Conservation (phyloP, 2,888 invertebrate genomes). For the Agonum fuliginosum region DNA sequence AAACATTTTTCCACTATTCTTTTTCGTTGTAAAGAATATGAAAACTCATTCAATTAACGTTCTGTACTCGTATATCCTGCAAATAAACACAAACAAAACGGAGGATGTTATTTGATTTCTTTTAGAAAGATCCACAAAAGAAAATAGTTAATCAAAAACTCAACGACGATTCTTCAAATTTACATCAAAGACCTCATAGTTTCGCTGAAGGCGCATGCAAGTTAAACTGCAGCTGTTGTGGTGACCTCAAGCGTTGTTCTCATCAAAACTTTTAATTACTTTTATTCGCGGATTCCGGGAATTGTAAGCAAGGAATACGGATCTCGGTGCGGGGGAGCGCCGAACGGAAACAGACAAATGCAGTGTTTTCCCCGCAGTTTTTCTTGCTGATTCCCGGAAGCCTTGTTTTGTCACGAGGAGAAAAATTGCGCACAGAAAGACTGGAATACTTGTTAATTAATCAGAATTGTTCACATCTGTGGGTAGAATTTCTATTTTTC, state of each 20-base stretch:
- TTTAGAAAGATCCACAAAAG: constrained; percentile 12
- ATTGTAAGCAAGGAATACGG: not conserved
- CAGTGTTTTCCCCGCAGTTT: not conserved
- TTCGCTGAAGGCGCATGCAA: not conserved
- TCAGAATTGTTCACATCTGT: not conserved
- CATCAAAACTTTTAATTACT: constrained; percentile 58
- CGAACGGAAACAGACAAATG: constrained; percentile 26
- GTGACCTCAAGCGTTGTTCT: constrained; percentile 55
- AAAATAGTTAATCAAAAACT: constrained; percentile 39
- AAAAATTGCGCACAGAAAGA: not conserved
- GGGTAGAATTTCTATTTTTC: no score
- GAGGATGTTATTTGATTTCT: constrained; percentile 7
- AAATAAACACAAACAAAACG: not conserved
- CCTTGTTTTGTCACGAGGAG: not conserved
- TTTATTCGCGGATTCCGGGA: constrained; percentile 49
- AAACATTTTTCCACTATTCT: not conserved
- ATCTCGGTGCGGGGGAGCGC: not conserved
- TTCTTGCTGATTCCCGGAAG: not conserved
- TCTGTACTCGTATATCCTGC: not conserved
- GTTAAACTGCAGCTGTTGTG: constrained; percentile 30
- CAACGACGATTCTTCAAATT: constrained; percentile 32
- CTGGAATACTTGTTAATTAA: not conserved
- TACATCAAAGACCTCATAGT: constrained; percentile 39
- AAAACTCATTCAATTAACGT: constrained; percentile 9
- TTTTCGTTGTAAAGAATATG: not conserved